Percentiles rank a stretch among this genome's conserved stretches.
Conservation (phyloP, 2,113 vertebrate species). For the Ctenomys sociabilis region DNA sequence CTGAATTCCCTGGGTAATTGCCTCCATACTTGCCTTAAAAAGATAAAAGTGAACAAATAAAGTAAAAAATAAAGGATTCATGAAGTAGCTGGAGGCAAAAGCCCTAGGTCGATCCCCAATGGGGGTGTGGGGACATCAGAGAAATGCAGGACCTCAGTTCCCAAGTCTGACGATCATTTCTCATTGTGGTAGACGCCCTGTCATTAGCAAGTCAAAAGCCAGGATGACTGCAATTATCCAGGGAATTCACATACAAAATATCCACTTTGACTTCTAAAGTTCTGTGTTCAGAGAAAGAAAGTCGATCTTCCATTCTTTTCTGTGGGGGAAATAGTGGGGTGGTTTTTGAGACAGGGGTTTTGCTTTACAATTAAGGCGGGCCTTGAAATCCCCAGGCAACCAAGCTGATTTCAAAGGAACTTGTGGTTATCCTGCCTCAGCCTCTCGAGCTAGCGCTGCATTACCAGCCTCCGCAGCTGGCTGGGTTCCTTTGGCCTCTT, state of each 20-base stretch:
- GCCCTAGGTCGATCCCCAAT: too few relatives aligned
- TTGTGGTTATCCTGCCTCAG: neutral
- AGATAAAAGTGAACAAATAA: neutral
- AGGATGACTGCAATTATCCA: neutral
- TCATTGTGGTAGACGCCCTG: neutral
- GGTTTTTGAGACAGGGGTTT: neutral
- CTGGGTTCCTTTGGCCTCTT: neutral
- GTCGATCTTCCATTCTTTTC: neutral
- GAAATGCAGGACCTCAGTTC: neutral
- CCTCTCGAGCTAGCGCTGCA: neutral
- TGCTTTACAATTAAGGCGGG: neutral
- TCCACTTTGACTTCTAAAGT: neutral
- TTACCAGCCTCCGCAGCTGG: neutral
- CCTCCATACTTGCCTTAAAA: neutral
- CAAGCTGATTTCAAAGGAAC: neutral
- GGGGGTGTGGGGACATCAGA: neutral
- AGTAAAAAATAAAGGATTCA: neutral
- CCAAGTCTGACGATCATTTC: neutral
- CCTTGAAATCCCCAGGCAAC: neutral
- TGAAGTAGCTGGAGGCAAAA: neutral
- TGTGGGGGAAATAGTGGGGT: neutral
- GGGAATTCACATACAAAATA: conserved; percentile 40
- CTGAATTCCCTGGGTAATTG: conserved; percentile 32
- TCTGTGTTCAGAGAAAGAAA: conserved; percentile 21
- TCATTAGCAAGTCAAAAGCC: conserved; percentile 47